These are phyloP conservation scores for Cacoxenus indagator DNA, from an alignment of 2,888 invertebrate genomes.

Conservation along the genomic window DNA sequence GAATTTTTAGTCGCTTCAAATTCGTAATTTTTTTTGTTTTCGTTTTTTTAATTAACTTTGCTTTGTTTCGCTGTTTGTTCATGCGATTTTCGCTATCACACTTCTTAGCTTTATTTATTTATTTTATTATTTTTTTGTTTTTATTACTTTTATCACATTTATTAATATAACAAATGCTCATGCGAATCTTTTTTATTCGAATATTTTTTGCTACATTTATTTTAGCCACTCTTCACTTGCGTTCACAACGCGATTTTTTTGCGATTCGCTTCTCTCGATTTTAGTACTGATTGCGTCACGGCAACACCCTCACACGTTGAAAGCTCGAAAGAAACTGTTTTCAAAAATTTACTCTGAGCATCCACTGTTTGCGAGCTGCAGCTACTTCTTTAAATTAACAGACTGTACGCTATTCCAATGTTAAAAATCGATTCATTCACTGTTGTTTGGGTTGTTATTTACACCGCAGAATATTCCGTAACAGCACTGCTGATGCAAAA, in stretches of 20 bases:
- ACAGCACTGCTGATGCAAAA: too few relatives aligned
- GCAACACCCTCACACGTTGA: background rate
- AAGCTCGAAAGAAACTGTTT: background rate
- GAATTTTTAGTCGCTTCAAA: background rate
- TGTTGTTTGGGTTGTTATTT: too few relatives aligned
- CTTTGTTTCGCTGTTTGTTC: background rate
- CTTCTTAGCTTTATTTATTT: too few relatives aligned
- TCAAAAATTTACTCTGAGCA: background rate
- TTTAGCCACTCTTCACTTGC: background rate
- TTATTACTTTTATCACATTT: background rate
- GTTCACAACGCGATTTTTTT: background rate
- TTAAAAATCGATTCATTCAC: too few relatives aligned
- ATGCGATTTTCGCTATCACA: too few relatives aligned
- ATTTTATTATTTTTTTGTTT: background rate
- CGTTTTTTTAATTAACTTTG: background rate
- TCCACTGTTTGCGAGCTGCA: too few relatives aligned
- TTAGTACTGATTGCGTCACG: background rate
- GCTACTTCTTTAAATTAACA: background rate
- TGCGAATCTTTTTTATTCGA: background rate
- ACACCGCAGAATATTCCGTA: too few relatives aligned
- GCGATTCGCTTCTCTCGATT: background rate
- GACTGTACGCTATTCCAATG: too few relatives aligned
- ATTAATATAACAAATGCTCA: background rate
- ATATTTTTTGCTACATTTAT: background rate
- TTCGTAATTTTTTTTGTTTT: background rate